Evolutionary conservation across 2,113 vertebrate species (phyloP).

Genomic region (human (Homo sapiens)): DNA sequence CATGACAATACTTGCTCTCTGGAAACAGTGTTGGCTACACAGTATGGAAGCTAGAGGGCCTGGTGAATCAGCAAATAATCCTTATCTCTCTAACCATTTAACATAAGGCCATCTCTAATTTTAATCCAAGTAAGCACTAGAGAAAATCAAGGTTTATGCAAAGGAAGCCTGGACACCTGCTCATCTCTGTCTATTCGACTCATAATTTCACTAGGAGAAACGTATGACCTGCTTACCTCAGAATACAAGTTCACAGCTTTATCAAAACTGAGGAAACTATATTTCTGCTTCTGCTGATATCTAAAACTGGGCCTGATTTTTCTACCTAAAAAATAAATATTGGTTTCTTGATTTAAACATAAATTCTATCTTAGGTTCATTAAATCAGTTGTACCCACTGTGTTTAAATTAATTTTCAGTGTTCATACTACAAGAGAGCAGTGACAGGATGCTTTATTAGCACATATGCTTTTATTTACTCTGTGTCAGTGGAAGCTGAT

Average conservation of each 20-base stretch:
- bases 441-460: not conserved
- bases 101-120: not conserved
- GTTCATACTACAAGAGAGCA: not conserved
- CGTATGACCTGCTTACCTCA: not conserved
- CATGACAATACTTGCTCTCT: not conserved
- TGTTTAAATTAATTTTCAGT: not conserved
- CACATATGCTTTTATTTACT: not conserved
- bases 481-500: not conserved
- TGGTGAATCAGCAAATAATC: not conserved
- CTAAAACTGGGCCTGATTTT: slow-evolving; percentile 12
- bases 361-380: not conserved
- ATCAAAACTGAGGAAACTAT: not conserved
- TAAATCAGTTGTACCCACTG: not conserved
- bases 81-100: not conserved
- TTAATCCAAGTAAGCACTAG: not conserved
- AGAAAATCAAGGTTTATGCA: not conserved
- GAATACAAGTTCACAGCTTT: not conserved
- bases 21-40: not conserved
- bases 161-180: not conserved
- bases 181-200: not conserved
- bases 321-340: not conserved
- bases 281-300: not conserved
- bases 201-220: not conserved
- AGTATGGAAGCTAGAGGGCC: not conserved
- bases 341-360: not conserved